Percentiles rank a stretch among this genome's conserved stretches.
These are phyloP conservation scores for Chironomus tentans DNA, from an alignment of 2,888 invertebrate species.

Conservation along the genomic window DNA sequence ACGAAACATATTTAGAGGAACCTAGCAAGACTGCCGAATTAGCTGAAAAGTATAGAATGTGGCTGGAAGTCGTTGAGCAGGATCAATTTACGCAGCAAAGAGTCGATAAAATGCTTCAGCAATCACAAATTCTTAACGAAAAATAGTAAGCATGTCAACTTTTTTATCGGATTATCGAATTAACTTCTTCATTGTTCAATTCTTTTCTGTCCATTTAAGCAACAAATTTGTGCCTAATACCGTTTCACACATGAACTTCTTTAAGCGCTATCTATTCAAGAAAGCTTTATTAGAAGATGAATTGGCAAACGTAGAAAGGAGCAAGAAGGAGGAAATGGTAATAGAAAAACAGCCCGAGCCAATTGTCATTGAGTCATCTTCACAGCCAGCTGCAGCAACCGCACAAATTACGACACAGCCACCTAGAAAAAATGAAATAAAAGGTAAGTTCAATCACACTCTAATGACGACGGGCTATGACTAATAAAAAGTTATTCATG, in stretches of 20 bases:
- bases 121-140: conserved; percentile 43
- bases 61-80: conserved; percentile 47
- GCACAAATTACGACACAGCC: conserved; percentile 30
- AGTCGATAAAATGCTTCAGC: conserved; percentile 51
- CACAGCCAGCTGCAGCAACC: neutral
- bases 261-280: conserved; percentile 73
- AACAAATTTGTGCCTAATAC: conserved; percentile 60
- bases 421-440: conserved; percentile 12
- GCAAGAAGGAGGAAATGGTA: conserved; percentile 39
- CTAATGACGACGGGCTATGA: neutral
- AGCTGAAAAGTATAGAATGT: conserved; percentile 48
- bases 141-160: conserved; percentile 35
- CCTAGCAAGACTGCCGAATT: conserved; percentile 46
- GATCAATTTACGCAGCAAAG: conserved; percentile 49
- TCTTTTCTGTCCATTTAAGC: conserved; percentile 36
- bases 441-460: neutral
- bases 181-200: conserved; percentile 34
- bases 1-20: conserved; percentile 62
- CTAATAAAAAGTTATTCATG: conserved; percentile 28
- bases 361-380: neutral
- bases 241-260: conserved; percentile 65
- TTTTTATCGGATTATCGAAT: conserved; percentile 28
- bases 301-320: conserved; percentile 57
- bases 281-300: conserved; percentile 68
- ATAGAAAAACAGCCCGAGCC: conserved; percentile 31